Evolutionary conservation across 2,888 invertebrate species (phyloP), one percentile per base, ranked within the genome.

Genomic region (Plutella xylostella): DNA sequence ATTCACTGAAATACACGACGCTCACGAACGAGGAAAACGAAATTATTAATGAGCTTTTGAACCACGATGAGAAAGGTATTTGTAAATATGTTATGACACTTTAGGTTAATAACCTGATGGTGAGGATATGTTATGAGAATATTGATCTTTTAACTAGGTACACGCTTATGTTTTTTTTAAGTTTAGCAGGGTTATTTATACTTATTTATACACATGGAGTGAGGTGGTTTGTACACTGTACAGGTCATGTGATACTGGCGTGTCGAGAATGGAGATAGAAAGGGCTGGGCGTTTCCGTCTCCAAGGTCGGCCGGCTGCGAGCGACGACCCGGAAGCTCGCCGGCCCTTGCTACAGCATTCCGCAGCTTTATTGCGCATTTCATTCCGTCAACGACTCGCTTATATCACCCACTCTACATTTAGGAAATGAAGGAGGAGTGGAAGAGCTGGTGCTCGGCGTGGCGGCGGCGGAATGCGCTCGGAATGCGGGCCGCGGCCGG

Each of bases 301-400:
- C 53, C 69, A 72, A 70, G 69, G 68, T 63, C 64, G 61, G 47
- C 45, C 48, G 49, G 52, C 50, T 25, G 52, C 63, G 73, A 68
- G 68, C 71, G 56, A 56, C 59, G 68, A 76, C 72, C 75, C 70
- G 70, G 66, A 73, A 72, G 56, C 60, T 40, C 42, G 35, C 30
- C n/a, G 37, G 34, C 51, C 55, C 54, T 53, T 51, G 48, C 45
- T 55, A 53, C 55, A 55, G 55, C 61, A 62, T 63, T 63, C 61
- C 61, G 55, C 58, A 55, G 54, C 53, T 60, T 61, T 63, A 64
- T 60, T 63, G 60, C 58, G 58, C 61, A 60, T 61, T 63, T 61
- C 52, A 55, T 56, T 55, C 41, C 46, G 50, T 45, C 45, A 49
- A 50, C 45, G 45, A 28, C 3, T 28, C 6, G 28, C 28, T 9